Evolutionary conservation across 2,113 vertebrate genomes (phyloP).

Genomic region (Pardalotus punctatus): DNA sequence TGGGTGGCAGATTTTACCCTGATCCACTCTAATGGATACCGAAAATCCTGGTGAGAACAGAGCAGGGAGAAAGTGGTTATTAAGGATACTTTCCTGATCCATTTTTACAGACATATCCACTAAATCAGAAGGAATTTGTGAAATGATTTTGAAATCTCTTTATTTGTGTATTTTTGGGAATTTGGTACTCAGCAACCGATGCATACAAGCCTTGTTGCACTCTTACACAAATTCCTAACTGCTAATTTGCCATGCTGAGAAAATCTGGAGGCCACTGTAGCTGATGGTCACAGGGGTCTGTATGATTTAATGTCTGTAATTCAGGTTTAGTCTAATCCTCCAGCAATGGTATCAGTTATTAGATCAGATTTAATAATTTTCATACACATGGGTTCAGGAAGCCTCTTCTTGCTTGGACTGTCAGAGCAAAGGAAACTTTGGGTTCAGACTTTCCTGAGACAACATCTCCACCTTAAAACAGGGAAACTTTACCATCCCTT

Average conservation of each 20-base stretch:
- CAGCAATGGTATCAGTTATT: not conserved
- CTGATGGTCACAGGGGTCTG: not conserved
- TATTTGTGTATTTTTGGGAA: not conserved
- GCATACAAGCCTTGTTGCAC: fast-evolving
- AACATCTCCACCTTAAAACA: not conserved
- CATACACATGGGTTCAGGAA: not conserved
- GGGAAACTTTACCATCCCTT: not conserved
- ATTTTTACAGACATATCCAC: not conserved
- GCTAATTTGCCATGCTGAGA: not conserved
- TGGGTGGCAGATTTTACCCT: not conserved
- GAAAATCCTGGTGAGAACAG: not conserved
- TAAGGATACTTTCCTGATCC: not conserved
- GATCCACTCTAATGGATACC: no score
- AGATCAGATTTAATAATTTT: not conserved
- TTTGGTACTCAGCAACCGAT: not conserved
- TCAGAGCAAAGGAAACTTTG: not conserved
- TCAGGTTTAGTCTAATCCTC: not conserved
- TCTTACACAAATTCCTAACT: not conserved
- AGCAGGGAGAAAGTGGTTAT: not conserved
- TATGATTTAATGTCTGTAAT: not conserved
- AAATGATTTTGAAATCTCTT: not conserved
- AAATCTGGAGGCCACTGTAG: not conserved
- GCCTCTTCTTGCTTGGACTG: not conserved
- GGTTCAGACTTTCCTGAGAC: not conserved
- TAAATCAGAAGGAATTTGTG: not conserved